These are phyloP conservation scores for Gobionotothen gibberifrons DNA, from an alignment of 2,797 vertebrate species.

Conservation along the genomic window DNA sequence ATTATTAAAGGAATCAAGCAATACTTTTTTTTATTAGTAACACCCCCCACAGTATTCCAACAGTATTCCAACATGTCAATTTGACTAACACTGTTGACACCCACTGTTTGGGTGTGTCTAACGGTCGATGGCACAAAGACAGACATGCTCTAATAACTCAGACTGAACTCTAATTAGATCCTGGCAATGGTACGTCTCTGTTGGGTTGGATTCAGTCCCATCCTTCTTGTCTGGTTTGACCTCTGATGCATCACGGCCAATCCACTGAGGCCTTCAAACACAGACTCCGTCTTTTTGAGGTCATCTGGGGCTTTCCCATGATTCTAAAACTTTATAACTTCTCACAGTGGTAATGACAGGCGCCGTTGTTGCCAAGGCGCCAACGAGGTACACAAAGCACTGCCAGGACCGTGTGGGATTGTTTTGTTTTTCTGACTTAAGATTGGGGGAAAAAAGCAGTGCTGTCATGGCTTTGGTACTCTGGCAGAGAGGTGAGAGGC, in stretches of 20 bases:
- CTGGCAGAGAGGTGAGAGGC: slow-evolving; percentile 60
- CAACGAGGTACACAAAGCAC: slow-evolving; percentile 40
- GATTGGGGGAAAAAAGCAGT: slow-evolving; percentile 42
- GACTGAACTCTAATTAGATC: slow-evolving; percentile 78
- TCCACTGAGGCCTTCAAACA: background rate
- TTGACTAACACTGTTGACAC: background rate
- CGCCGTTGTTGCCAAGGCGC: slow-evolving; percentile 41
- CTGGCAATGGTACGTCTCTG: slow-evolving; percentile 55
- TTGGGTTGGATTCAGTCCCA: slow-evolving; percentile 21
- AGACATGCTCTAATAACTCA: slow-evolving; percentile 81
- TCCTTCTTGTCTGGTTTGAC: slow-evolving; percentile 22
- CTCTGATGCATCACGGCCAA: slow-evolving; percentile 10
- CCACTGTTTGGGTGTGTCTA: slow-evolving; percentile 58
- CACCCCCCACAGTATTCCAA: too few species aligned
- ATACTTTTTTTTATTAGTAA: too few species aligned
- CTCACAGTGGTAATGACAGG: background rate
- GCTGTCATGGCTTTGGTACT: slow-evolving; percentile 64
- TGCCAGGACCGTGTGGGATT: slow-evolving; percentile 40
- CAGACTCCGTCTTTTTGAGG: background rate
- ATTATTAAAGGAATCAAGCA: too few species aligned
- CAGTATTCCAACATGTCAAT: too few species aligned
- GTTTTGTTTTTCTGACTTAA: slow-evolving; percentile 71
- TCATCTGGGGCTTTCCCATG: slow-evolving; percentile 17
- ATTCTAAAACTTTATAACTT: background rate
- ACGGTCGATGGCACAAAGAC: slow-evolving; percentile 60